Percentiles rank a stretch among this genome's conserved stretches.
phyloP scores from a whole-genome alignment of 2,113 vertebrate species.

The Epinephelus fuscoguttatus region DNA sequence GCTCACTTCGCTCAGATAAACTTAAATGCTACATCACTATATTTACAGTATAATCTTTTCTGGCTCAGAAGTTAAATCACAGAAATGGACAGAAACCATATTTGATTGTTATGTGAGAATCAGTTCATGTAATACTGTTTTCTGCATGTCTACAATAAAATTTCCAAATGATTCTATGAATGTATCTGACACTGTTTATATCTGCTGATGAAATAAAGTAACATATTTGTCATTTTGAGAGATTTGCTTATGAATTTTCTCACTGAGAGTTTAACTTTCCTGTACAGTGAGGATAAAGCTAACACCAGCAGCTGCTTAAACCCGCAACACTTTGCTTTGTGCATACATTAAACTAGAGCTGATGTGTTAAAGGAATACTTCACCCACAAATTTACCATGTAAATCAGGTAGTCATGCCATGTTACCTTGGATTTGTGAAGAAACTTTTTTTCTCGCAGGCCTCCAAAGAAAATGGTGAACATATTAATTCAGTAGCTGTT shows the following conservation, averaged over 20 bases:
- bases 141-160: conserved; percentile 58
- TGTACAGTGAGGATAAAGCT: neutral
- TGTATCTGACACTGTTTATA: neutral
- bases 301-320: neutral
- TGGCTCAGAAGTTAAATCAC: conserved; percentile 29
- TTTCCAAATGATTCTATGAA: conserved; percentile 33
- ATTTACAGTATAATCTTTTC: conserved; percentile 16
- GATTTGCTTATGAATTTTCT: neutral
- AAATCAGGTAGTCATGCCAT: no score
- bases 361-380: no score
- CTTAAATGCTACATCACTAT: conserved; percentile 1
- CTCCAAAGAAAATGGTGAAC: no score
- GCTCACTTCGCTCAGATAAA: conserved; percentile 4
- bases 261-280: neutral
- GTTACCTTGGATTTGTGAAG: no score
- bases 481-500: no score
- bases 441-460: no score
- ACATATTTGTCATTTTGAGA: neutral
- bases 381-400: no score
- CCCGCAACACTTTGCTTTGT: neutral
- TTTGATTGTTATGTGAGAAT: conserved; percentile 37
- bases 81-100: neutral
- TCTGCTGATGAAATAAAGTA: neutral
- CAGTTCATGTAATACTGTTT: conserved; percentile 45
- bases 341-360: neutral